A percentile compares a stretch with the other conserved stretches of the same genome.
These are phyloP conservation scores for Xiphophorus hellerii DNA, from an alignment of 2,113 vertebrate genomes.

Conservation along the genomic window DNA sequence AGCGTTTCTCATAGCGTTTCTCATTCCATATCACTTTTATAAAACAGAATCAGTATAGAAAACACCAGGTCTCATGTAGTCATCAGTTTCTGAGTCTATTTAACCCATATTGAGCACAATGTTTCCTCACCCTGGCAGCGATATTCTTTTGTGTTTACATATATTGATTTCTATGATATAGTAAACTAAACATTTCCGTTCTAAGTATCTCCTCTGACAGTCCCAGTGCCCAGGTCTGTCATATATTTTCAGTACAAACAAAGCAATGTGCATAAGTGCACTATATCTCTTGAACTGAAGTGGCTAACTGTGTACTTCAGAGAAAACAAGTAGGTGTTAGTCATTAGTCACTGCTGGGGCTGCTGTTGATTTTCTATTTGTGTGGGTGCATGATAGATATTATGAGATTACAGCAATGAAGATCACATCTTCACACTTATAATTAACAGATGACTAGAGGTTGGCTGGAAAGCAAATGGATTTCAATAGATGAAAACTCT, in stretches of 20 bases:
- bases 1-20: too few relatives aligned
- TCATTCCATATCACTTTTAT: not conserved
- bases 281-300: conserved; percentile 52
- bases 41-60: conserved; percentile 8
- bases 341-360: conserved; percentile 70
- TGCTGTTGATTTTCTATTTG: conserved; percentile 63
- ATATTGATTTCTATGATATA: conserved; percentile 15
- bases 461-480: conserved; percentile 32
- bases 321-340: conserved; percentile 64
- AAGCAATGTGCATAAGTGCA: conserved; percentile 53
- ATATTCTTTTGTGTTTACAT: not conserved
- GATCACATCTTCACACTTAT: conserved; percentile 48
- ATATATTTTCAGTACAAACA: conserved; percentile 33
- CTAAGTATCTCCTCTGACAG: conserved; percentile 14
- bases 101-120: not conserved
- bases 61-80: not conserved
- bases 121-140: not conserved
- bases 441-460: conserved; percentile 57
- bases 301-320: conserved; percentile 60
- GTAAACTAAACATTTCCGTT: conserved; percentile 20
- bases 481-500: conserved; percentile 35
- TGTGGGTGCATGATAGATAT: conserved; percentile 64
- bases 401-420: conserved; percentile 58
- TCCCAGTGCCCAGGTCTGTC: conserved; percentile 11
- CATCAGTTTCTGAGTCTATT: not conserved